Conservation (phyloP, 2,888 invertebrate species). For the Drosophila paramelanica region DNA sequence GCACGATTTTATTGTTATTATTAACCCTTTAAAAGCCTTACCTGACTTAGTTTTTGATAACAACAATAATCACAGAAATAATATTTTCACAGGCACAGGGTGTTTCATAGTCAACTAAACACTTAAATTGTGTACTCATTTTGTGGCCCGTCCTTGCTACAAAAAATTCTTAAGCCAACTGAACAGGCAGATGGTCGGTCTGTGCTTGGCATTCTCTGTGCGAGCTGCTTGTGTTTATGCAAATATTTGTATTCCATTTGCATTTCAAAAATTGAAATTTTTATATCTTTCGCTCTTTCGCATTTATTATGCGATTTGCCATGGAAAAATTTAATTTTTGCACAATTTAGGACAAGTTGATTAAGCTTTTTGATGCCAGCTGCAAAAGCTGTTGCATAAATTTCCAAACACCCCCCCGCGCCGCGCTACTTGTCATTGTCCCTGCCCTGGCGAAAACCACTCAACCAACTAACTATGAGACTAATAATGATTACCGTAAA, state of each 20-base stretch:
- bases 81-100: constrained; percentile 10
- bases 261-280: constrained; percentile 80
- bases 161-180: constrained; percentile 20
- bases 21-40: too few relatives aligned
- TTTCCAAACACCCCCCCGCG: constrained; percentile 5
- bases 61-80: too few relatives aligned
- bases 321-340: constrained; percentile 56
- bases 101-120: neutral
- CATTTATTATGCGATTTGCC: constrained; percentile 70
- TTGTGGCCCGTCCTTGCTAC: constrained; percentile 4
- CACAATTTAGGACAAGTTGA: constrained; percentile 73
- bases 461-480: constrained; percentile 1
- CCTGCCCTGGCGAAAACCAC: neutral
- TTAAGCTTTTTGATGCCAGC: constrained; percentile 71
- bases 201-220: constrained; percentile 44
- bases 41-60: too few relatives aligned
- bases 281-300: constrained; percentile 56
- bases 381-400: constrained; percentile 64
- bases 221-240: constrained; percentile 69
- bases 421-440: neutral
- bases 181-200: constrained; percentile 50
- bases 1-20: too few relatives aligned
- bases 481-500: constrained; percentile 29
- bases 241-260: constrained; percentile 80
- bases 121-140: neutral